phyloP scores from a whole-genome alignment of 2,113 vertebrate species.

The Zonotrichia leucophrys region DNA sequence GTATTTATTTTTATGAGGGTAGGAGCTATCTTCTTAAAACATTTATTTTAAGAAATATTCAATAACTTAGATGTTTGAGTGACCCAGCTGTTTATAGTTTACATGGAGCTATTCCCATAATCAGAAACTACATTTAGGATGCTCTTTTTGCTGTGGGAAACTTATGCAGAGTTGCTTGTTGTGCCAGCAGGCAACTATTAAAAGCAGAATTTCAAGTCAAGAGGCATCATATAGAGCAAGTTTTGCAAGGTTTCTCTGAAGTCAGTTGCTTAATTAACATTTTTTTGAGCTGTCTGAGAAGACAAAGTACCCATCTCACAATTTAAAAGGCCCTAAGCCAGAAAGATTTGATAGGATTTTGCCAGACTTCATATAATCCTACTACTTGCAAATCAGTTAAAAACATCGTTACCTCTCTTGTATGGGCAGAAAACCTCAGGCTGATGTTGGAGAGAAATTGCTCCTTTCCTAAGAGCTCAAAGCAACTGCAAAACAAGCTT shows the following conservation, averaged over 20 bases:
- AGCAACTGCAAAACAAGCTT: neutral
- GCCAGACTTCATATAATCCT: neutral
- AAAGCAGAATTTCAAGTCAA: conserved; percentile 30
- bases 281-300: neutral
- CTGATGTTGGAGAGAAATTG: fast-evolving
- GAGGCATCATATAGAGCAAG: neutral
- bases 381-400: neutral
- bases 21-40: neutral
- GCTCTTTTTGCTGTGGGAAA: neutral
- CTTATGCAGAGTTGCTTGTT: neutral
- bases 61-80: neutral
- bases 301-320: neutral
- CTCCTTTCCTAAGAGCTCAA: neutral
- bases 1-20: neutral
- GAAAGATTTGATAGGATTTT: neutral
- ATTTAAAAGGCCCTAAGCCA: neutral
- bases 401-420: neutral
- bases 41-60: neutral
- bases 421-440: neutral
- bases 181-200: neutral
- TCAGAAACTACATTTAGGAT: neutral
- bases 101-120: neutral
- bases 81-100: neutral
- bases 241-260: conserved; percentile 7
- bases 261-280: neutral